Evolutionary conservation across 2,888 invertebrate species (phyloP), one percentile per base, ranked within the genome.

Genomic region (Caradrina clavipalpis): DNA sequence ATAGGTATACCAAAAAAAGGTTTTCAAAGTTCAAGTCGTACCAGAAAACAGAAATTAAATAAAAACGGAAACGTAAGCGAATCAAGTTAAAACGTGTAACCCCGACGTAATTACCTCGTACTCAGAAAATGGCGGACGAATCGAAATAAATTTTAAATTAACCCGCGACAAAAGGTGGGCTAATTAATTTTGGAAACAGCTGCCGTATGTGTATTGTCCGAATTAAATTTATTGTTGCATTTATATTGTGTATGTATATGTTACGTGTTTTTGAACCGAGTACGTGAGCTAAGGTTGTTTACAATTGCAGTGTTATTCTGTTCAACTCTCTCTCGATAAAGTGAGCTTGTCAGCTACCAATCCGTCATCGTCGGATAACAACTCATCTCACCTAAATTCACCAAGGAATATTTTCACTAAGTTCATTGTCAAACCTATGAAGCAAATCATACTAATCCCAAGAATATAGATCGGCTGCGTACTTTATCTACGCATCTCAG

Each of bases 151-250:
- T 88, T 88, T 87, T 86, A 89, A 89, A 88, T 87, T 84, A 86
- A 85, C 82, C 82, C 78, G 81, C 84, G 87, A 87, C 87, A 87
- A 87, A 86, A 87, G 87, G 85, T 82, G 73, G 67, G 71, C 81
- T 87, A 89, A 90, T 91, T 91, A 89, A 90, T 89, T 89, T 86
- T 82, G 82, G 64, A 88, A 90, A 89, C 80, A 87, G 88, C 87
- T 79, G 77, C 80, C 81, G 82, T 78, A 74, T 78, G 83, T 82
- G 77, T 86, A 83, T 82, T 87, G 73, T 75, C 65, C 69, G 61
- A 80, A 79, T 85, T 83, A 87, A 76, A 65, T 76, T n/a, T 84
- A 77, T 81, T 81, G 74, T 70, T 58, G 66, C 58, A 65, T 73
- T 61, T 69, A 56, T n/a, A n/a, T n/a, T n/a, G n/a, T n/a, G n/a